Conservation (phyloP, 2,888 invertebrate species). For the Diaprepes abbreviatus region DNA sequence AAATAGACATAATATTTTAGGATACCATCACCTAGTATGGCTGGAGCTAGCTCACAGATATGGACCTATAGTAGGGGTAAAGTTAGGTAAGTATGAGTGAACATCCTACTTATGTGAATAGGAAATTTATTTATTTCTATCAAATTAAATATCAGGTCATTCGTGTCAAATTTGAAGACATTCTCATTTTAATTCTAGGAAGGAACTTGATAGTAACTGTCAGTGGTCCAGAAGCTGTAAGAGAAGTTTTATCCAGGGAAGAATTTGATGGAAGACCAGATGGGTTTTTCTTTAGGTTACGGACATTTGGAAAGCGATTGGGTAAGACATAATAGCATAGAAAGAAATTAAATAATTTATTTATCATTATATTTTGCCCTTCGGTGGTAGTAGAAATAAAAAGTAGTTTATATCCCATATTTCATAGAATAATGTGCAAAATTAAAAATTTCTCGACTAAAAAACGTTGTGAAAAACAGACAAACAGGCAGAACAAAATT, state of each 20-base stretch:
- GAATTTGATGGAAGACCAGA: slow-evolving; percentile 81
- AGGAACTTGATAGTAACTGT: slow-evolving; percentile 74
- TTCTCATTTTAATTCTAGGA: slow-evolving; percentile 25
- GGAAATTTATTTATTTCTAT: no score
- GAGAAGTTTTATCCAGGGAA: slow-evolving; percentile 73
- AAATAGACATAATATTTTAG: slow-evolving; percentile 61
- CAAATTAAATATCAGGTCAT: no score
- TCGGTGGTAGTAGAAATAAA: no score
- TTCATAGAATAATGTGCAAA: no score
- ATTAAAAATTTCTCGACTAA: no score
- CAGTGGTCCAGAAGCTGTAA: slow-evolving; percentile 74
- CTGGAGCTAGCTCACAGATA: slow-evolving; percentile 72
- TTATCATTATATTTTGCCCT: no score
- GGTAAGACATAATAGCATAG: slow-evolving; percentile 68
- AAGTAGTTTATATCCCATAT: no score
- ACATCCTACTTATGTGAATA: no score
- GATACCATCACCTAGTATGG: slow-evolving; percentile 75
- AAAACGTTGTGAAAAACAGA: no score
- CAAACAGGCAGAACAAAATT: no score
- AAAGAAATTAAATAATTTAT: no score
- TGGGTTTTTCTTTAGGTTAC: slow-evolving; percentile 77
- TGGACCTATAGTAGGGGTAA: slow-evolving; percentile 77
- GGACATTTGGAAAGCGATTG: slow-evolving; percentile 76
- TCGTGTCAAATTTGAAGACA: no score
- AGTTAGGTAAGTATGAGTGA: slow-evolving; percentile 68